Evolutionary conservation across 2,797 vertebrate genomes (phyloP).

Genomic region (Euphonia xanthogaster): DNA sequence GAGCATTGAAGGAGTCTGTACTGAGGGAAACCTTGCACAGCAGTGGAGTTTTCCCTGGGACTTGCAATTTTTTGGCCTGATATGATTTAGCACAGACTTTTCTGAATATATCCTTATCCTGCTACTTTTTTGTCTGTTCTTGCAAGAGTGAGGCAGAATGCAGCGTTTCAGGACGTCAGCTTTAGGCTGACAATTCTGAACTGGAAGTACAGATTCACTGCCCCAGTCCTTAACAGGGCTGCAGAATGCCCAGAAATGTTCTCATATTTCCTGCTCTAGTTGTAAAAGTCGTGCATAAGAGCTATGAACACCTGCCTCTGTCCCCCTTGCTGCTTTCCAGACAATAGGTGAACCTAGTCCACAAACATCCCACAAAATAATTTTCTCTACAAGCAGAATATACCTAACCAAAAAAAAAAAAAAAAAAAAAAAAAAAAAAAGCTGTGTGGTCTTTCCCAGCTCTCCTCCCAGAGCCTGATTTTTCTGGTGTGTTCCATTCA

Average conservation of each 20-base stretch:
- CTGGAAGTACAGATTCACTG: neutral
- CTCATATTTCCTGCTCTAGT: neutral
- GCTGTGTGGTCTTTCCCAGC: neutral
- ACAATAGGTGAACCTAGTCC: neutral
- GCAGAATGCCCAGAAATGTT: neutral
- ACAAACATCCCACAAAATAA: neutral
- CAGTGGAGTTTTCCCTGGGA: neutral
- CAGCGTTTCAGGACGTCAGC: neutral
- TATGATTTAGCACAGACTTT: neutral
- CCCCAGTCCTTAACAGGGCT: neutral
- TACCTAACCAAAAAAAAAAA: neutral
- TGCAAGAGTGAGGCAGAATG: neutral
- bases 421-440: slow-evolving; percentile 2
- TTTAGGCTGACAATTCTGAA: neutral
- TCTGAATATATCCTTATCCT: neutral
- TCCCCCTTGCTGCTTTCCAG: slow-evolving; percentile 12
- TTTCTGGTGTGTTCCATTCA: neutral
- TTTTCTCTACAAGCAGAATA: slow-evolving; percentile 28
- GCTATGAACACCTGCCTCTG: neutral
- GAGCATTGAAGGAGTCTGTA: neutral
- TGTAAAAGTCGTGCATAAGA: neutral
- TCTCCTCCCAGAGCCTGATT: slow-evolving; percentile 11
- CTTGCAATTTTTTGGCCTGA: neutral
- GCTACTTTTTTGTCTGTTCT: neutral
- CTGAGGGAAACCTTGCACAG: neutral